phyloP scores from a whole-genome alignment of 2,113 vertebrate genomes.

The Oreochromis aureus region DNA sequence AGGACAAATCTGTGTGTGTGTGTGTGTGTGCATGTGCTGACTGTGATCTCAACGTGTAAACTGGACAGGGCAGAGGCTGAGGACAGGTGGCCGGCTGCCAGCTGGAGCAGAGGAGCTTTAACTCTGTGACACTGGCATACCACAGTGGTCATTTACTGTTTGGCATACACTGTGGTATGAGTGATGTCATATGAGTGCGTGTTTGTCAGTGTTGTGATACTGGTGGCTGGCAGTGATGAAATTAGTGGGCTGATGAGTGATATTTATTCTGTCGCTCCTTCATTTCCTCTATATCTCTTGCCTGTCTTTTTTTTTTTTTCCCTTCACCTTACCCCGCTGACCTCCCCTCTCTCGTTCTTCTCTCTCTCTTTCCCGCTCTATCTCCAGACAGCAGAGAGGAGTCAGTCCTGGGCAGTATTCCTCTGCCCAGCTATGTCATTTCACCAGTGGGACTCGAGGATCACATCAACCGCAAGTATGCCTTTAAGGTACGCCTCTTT shows the following conservation, averaged over 20 bases:
- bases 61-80: not conserved
- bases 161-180: slow-evolving; percentile 1
- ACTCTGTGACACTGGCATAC: slow-evolving; percentile 5
- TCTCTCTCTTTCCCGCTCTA: not conserved
- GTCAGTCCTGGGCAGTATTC: slow-evolving; percentile 88
- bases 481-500: slow-evolving; percentile 85
- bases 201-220: slow-evolving; percentile 12
- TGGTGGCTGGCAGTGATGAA: slow-evolving; percentile 8
- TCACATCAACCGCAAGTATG: slow-evolving; percentile 91
- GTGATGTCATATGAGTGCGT: not conserved
- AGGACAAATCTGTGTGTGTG: not conserved
- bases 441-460: slow-evolving; percentile 84
- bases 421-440: slow-evolving; percentile 89
- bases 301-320: not conserved
- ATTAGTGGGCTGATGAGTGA: slow-evolving; percentile 47
- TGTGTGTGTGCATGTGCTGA: not conserved
- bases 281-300: slow-evolving; percentile 4
- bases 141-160: slow-evolving; percentile 11
- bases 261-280: slow-evolving; percentile 22
- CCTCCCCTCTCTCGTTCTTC: not conserved
- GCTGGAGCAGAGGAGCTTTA: not conserved
- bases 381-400: slow-evolving; percentile 92
- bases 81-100: not conserved
- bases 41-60: not conserved
- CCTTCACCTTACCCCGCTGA: not conserved